Evolutionary conservation across 2,113 vertebrate species (phyloP).

Genomic region (Poicephalus meyeri): DNA sequence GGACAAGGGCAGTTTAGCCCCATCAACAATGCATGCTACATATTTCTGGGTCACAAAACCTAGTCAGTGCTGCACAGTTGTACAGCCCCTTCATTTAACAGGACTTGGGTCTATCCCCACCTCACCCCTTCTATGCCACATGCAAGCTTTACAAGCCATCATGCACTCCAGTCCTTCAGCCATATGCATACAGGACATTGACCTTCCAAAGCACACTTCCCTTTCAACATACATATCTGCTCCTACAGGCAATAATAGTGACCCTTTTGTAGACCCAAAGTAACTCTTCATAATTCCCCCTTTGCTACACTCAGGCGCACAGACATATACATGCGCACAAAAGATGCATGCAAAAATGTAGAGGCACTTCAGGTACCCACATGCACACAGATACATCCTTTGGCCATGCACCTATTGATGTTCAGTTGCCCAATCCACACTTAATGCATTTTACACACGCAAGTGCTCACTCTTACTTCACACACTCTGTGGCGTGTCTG

Average conservation of each 20-base stretch:
- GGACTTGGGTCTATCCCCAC: not conserved
- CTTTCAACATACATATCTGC: not conserved
- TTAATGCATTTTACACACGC: not conserved
- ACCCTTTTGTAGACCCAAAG: not conserved
- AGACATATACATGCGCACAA: no score
- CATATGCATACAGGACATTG: not conserved
- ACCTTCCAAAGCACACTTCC: not conserved
- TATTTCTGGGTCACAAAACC: not conserved
- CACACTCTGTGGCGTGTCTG: not conserved
- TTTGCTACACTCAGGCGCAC: not conserved
- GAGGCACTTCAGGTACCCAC: not conserved
- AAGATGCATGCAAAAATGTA: not conserved
- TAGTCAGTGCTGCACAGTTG: rapidly evolving
- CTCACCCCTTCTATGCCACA: not conserved
- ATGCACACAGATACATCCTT: rapidly evolving
- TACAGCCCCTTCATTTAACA: not conserved
- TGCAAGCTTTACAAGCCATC: not conserved
- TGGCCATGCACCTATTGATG: no score
- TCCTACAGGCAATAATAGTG: not conserved
- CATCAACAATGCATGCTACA: not conserved
- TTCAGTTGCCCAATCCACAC: not conserved
- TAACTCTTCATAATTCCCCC: not conserved
- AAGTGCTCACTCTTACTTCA: not conserved
- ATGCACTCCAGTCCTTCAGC: not conserved
- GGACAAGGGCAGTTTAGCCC: not conserved